Percentiles rank a stretch among this genome's conserved stretches.
Conservation (phyloP, 2,113 vertebrate species). For the Poeciliopsis turrubarensis region DNA sequence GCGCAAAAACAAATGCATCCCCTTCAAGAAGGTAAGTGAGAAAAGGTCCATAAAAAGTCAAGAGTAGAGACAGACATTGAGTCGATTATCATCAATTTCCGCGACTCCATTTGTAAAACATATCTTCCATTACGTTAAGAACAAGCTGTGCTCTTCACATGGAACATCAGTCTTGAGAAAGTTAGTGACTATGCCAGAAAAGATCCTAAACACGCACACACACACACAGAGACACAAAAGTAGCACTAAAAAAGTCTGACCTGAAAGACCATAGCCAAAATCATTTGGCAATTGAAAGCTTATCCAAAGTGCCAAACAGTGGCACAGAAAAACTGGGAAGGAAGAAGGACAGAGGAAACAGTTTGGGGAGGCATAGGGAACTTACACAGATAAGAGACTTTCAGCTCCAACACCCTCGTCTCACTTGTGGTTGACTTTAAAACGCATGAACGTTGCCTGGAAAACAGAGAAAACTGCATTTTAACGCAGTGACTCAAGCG, state of each 20-base stretch:
- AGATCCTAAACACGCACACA: too few relatives aligned
- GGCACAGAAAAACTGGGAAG: slow-evolving; percentile 1
- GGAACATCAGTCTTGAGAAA: too few relatives aligned
- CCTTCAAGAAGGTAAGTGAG: too few relatives aligned
- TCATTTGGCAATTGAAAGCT: slow-evolving; percentile 1
- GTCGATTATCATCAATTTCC: too few relatives aligned
- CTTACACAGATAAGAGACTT: slow-evolving; percentile 64
- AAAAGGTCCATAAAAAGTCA: too few relatives aligned
- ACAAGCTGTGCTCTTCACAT: too few relatives aligned
- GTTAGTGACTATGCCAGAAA: too few relatives aligned
- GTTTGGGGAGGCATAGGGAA: slow-evolving; percentile 4
- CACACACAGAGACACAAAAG: background rate
- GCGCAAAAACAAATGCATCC: too few relatives aligned
- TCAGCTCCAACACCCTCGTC: slow-evolving; percentile 67
- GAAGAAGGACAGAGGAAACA: background rate
- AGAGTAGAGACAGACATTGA: too few relatives aligned
- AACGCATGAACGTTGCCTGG: slow-evolving; percentile 71
- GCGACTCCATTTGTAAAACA: too few relatives aligned
- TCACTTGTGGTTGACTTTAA: slow-evolving; percentile 57
- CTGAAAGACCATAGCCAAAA: background rate
- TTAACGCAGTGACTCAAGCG: background rate
- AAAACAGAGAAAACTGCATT: slow-evolving; percentile 14
- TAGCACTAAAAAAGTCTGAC: too few relatives aligned
- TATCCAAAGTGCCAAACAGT: slow-evolving; percentile 5
- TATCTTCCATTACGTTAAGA: too few relatives aligned